Evolutionary conservation across 2,797 vertebrate genomes (phyloP), one percentile per base, ranked within the genome.

Genomic region (Arnoldichthys spilopterus): DNA sequence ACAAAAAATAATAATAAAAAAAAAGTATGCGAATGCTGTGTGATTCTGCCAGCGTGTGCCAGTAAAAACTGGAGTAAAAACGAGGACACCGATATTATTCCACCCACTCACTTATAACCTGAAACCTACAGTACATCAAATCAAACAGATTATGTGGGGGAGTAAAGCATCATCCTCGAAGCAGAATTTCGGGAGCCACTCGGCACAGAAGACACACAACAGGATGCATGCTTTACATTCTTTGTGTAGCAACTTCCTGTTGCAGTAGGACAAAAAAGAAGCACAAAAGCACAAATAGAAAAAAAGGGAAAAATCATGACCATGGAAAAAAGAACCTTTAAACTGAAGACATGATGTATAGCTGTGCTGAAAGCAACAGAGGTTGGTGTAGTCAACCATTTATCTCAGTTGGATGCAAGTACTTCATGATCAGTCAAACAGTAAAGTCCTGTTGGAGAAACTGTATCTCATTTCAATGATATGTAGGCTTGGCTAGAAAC

Each of bases 81-180:
- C 67, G 58, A 81, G 78, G 78, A 77, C 62, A 79, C 68, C 51
- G 58, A 80, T 73, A 82, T 83, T 83, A 80, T 83, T 79, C 79
- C 87, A 81, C 84, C 84, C 80, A 77, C 84, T 84, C 79, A 80
- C 53, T 74, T 82, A 79, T 74, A 80, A 85, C 67, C 79, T 79
- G 79, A 83, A 76, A 80, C 72, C 72, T 76, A 81, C 77, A 77
- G 49, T 77, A 79, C 79, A 83, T 83, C 37, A 85, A 86, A 82
- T 81, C 73, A 83, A 73, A 79, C 74, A 83, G 80, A 76, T 84
- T 85, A 76, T 83, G 75, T 84, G 82, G 72, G 73, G 76, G 76
- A 81, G 78, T 79, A 37, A 81, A 76, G 64, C 61, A 82, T 83
- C 71, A 82, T 79, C 82, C 58, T 70, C 18, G 54, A 51, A 62